phyloP scores from a whole-genome alignment of 2,888 invertebrate species.

The Junonia oenone region DNA sequence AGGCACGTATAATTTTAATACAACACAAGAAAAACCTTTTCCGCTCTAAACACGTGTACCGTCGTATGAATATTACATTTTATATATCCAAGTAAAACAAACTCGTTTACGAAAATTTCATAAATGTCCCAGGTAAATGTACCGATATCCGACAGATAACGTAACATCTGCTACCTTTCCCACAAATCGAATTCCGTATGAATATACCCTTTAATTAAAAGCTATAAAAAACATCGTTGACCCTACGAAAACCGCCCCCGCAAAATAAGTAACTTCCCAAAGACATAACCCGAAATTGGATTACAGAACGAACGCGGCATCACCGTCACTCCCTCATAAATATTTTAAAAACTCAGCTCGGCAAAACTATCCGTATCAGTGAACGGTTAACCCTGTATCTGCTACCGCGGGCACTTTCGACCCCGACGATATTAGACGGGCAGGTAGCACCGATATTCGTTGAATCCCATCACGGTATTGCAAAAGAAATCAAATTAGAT shows the following conservation, averaged over 20 bases:
- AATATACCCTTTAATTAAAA: slow-evolving; percentile 59
- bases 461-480: slow-evolving; percentile 72
- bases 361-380: slow-evolving; percentile 65
- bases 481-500: slow-evolving; percentile 78
- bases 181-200: slow-evolving; percentile 27
- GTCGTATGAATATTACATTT: slow-evolving; percentile 4
- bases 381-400: slow-evolving; percentile 64
- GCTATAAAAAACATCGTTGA: slow-evolving; percentile 60
- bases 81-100: slow-evolving; percentile 8
- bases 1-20: not conserved
- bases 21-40: not conserved
- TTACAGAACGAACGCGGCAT: slow-evolving; percentile 62
- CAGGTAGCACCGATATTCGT: slow-evolving; percentile 69
- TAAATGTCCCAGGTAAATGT: slow-evolving; percentile 9
- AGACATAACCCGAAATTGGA: slow-evolving; percentile 79
- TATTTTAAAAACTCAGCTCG: slow-evolving; percentile 71
- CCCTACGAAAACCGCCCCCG: slow-evolving; percentile 53
- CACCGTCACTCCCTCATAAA: slow-evolving; percentile 67
- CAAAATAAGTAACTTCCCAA: slow-evolving; percentile 71
- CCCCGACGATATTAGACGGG: slow-evolving; percentile 58
- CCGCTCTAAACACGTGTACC: not conserved
- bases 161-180: slow-evolving; percentile 20
- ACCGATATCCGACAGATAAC: slow-evolving; percentile 11
- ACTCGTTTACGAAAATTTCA: slow-evolving; percentile 3
- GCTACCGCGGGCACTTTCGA: slow-evolving; percentile 49